Evolutionary conservation across 1,140 invertebrate species (phyloP), one percentile per base, ranked within the genome.

Genomic region (Camponotus pennsylvanicus): DNA sequence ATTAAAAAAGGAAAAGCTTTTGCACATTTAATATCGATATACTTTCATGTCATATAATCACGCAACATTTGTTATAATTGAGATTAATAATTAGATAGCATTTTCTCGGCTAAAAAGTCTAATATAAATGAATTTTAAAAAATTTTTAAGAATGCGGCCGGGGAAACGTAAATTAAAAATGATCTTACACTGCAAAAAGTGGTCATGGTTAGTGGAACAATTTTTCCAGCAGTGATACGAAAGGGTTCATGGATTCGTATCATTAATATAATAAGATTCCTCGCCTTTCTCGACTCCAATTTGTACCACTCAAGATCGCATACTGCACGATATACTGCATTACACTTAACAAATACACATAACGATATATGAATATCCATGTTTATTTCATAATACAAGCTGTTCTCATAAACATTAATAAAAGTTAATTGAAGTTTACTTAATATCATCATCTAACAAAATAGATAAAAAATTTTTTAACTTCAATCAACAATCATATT

Each of bases 121-220:
- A 15, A 49, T 15, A 3, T 13, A 13, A 49, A 49, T 15, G 0
- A 49, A 49, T 49, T 4, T 27, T 27, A 0, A 27, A 27, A 27
- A 13, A 49, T 4, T 4, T 49, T 49, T 49, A 49, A 49, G 45
- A 13, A 13, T 45, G 11, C 3, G 8, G 42, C 0, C 9, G 11
- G 27, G 2, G 9, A 45, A 45, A 49, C 18, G 8, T 37, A 66
- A 40, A 18, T 40, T 9, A 15, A 49, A 18, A 34, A 55, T 27
- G 11, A 32, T 64, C 59, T 79, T 69, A 79, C 77, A 8, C 63
- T 79, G 34, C 63, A 79, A 79, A 79, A 79, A 5, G 45, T 69
- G 18, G 63, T 34, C 63, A 79, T 69, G 15, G 63, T 69, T 55
- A 79, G 21, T 27, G 77, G 63, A 40, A 79, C 1, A 27, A 79